Percentiles rank a stretch among this genome's conserved stretches.
phyloP scores from a whole-genome alignment of 2,888 invertebrate species.

The Anorthoa munda region DNA sequence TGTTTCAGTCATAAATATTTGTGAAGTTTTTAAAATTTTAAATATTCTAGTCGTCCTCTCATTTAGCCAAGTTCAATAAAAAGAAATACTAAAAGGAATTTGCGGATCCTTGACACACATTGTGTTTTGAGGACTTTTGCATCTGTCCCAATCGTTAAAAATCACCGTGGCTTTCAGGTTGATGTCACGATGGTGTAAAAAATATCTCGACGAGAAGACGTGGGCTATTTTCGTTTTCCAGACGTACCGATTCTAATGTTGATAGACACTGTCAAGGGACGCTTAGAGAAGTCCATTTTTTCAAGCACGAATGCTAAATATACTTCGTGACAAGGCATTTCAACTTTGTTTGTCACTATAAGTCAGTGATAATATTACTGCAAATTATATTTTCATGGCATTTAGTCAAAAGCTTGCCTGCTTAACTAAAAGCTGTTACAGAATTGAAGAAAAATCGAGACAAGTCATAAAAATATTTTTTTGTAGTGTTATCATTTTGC shows the following conservation, averaged over 20 bases:
- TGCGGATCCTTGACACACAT: slow-evolving; percentile 82
- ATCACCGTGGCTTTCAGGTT: slow-evolving; percentile 75
- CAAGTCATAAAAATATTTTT: not conserved
- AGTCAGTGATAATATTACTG: not conserved
- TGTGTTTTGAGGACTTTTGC: slow-evolving; percentile 72
- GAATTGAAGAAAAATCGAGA: not conserved
- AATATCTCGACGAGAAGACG: slow-evolving; percentile 75
- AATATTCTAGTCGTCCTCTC: slow-evolving; percentile 29
- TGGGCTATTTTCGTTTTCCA: slow-evolving; percentile 75
- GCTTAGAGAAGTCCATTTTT: slow-evolving; percentile 40
- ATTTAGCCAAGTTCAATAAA: slow-evolving; percentile 54
- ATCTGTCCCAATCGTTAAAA: slow-evolving; percentile 75
- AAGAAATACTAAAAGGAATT: slow-evolving; percentile 59
- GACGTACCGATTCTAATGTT: slow-evolving; percentile 63
- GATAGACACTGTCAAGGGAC: slow-evolving; percentile 63
- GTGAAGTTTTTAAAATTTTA: slow-evolving; percentile 38
- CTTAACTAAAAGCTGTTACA: not conserved
- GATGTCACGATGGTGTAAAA: slow-evolving; percentile 78
- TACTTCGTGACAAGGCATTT: slow-evolving; percentile 20
- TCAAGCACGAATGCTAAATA: slow-evolving; percentile 28
- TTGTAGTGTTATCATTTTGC: not conserved
- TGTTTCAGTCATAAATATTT: slow-evolving; percentile 42
- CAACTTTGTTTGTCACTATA: slow-evolving; percentile 1
- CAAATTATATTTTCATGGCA: not conserved
- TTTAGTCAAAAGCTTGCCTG: not conserved